Evolutionary conservation across 2,113 vertebrate species (phyloP), one percentile per base, ranked within the genome.

Genomic region (Siniperca knerii): DNA sequence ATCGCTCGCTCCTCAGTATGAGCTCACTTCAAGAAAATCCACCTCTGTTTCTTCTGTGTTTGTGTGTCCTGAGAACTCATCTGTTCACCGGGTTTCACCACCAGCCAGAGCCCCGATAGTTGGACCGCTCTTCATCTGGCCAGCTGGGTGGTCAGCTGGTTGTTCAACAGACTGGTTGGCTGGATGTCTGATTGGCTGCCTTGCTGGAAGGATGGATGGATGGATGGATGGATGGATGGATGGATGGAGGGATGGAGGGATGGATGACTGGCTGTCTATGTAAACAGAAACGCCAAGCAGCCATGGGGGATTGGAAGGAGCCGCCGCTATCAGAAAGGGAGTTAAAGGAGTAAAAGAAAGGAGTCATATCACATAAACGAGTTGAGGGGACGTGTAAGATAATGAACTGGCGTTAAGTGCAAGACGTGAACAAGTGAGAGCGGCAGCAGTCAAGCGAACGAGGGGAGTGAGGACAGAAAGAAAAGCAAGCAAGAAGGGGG

Each of bases 21-120:
- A 89, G 81, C 79, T 87, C 33, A 87, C 48, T 29, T 83, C 54
- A 58, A 42, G 55, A 68, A 79, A 81, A 88, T 87, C 42, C 82
- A 70, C 68, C 62, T 78, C 76, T 65, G 50, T 66, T 70, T 75
- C 74, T 48, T 72, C 6, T 80, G 46, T 81, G 52, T 86, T 76
- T 89, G 69, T 72, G 69, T 87, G 68, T 87, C 75, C 84, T 79
- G 60, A 75, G 75, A 85, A 79, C 83, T 87, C 75, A 81, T 85
- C 86, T 87, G 88, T 65, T 85, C 54, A 72, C 48, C 46, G 20
- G 29, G 83, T 82, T 85, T 80, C 8, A 79, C 62, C 57, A 50
- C 25, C 60, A 66, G 73, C 73, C 68, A 82, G 79, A 78, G 58
- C 62, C 61, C 73, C 29, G 25, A 75, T 50, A 55, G 52, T 76